These are phyloP conservation scores for Penaeus japonicus DNA, from an alignment of 1,140 invertebrate species.

Conservation along the genomic window DNA sequence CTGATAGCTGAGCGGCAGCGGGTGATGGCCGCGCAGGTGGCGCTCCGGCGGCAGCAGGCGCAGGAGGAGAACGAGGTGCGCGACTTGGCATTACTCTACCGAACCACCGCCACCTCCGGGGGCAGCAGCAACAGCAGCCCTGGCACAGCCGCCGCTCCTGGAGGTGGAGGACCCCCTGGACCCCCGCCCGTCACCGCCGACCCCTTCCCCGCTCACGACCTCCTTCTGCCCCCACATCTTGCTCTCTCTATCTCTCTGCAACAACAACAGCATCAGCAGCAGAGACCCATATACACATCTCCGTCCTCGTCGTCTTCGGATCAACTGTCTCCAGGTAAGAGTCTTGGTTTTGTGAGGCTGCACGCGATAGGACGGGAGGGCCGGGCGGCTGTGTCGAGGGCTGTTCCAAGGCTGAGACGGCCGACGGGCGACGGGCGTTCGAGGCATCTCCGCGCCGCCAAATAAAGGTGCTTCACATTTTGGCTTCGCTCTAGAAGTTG, in stretches of 20 bases:
- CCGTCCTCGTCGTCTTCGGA: slow-evolving; percentile 53
- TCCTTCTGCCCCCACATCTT: slow-evolving; percentile 62
- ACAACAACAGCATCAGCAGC: slow-evolving; percentile 50
- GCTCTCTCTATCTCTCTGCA: slow-evolving; percentile 57
- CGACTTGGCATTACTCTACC: slow-evolving; percentile 73
- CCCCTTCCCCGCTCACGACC: slow-evolving; percentile 62
- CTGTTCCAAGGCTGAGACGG: too few species aligned
- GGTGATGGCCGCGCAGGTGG: slow-evolving; percentile 98
- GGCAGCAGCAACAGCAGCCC: slow-evolving; percentile 43
- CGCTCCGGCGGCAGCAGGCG: slow-evolving; percentile 86
- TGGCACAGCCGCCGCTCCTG: slow-evolving; percentile 32
- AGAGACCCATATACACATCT: slow-evolving; percentile 50
- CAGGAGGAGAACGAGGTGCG: slow-evolving; percentile 98
- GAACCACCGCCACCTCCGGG: slow-evolving; percentile 63
- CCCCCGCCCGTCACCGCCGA: slow-evolving; percentile 63
- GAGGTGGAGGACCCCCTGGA: slow-evolving; percentile 62
- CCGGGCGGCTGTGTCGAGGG: not conserved
- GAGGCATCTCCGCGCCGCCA: too few species aligned
- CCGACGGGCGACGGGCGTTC: too few species aligned
- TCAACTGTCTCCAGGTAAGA: slow-evolving; percentile 56
- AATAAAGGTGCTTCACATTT: too few species aligned
- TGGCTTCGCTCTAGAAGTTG: too few species aligned
- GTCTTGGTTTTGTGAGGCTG: not conserved
- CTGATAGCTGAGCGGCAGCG: slow-evolving; percentile 97
- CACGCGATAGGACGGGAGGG: not conserved